Evolutionary conservation across 2,888 invertebrate species (phyloP), one percentile per base, ranked within the genome.

Genomic region (Venusia cambrica): DNA sequence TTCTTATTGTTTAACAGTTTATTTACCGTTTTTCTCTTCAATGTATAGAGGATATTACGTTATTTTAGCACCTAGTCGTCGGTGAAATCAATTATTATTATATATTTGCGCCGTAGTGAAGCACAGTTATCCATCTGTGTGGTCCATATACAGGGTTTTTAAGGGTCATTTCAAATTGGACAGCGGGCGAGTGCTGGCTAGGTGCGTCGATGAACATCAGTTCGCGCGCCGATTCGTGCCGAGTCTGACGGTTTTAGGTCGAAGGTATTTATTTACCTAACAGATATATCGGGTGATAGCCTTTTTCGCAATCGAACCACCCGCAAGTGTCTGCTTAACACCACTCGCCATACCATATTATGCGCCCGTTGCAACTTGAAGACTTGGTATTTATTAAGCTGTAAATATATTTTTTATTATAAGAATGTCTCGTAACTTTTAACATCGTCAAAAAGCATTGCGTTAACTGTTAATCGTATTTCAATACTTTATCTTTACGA

Each of bases 231-330:
- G 59, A 62, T 68, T 59, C 67, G 62, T 67, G 65, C 58, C 53
- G 52, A 43, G 45, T 32, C 41, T 64, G 73, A 73, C 77, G 64
- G 64, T 71, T 79, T 67, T 62, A 58, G 79, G 80, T 75, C 71
- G 68, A 68, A 72, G 59, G 71, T 76, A 74, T 79, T 76, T 76
- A 78, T 77, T 76, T 73, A 67, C 67, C 68, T 72, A 74, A 70
- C 71, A 62, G 66, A 33, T 66, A 61, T 59, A 63, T 57, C 55
- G 51, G 51, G 54, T 56, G 64, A 66, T 64, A 64, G 58, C 62
- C 59, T 69, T 67, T 68, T 68, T 64, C 60, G 57, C 57, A 70
- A 62, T 38, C 31, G 48, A 55, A 58, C 62, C 57, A 60, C 60
- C 58, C 62, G 59, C 62, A 58, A 59, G 57, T 57, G 54, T 54